A percentile compares a stretch with the other conserved stretches of the same genome.
Conservation (phyloP, 2,113 vertebrate species). For the Lophura nycthemera region DNA sequence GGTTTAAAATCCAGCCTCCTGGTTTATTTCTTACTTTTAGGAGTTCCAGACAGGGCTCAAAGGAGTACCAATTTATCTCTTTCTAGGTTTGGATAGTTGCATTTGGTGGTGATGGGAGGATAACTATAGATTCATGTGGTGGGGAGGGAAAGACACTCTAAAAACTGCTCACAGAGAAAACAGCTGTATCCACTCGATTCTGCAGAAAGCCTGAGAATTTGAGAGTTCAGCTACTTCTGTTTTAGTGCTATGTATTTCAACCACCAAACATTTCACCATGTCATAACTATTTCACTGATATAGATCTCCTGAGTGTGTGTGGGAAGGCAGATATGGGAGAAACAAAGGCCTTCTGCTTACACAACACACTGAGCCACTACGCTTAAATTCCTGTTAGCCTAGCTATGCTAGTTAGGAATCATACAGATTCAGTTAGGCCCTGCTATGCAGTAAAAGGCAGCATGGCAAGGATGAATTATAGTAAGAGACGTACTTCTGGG, state of each 20-base stretch:
- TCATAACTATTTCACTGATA: slow-evolving; percentile 20
- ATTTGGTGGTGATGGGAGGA: not conserved
- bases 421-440: not conserved
- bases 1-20: not conserved
- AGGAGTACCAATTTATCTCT: not conserved
- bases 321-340: slow-evolving; percentile 3
- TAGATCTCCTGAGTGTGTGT: not conserved
- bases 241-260: not conserved
- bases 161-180: not conserved
- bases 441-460: not conserved
- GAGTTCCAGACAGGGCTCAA: not conserved
- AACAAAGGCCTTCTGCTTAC: slow-evolving; percentile 45
- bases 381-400: not conserved
- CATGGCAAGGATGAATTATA: not conserved
- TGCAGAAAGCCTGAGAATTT: not conserved
- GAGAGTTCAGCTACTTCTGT: not conserved
- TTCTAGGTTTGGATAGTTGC: not conserved
- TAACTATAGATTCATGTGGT: not conserved
- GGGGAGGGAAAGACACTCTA: not conserved
- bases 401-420: not conserved
- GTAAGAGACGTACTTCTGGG: not conserved
- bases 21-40: not conserved
- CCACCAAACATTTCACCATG: not conserved
- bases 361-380: slow-evolving; percentile 18
- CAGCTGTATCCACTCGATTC: not conserved